Conservation (phyloP, 2,888 invertebrate species). For the Agrochola circellaris region DNA sequence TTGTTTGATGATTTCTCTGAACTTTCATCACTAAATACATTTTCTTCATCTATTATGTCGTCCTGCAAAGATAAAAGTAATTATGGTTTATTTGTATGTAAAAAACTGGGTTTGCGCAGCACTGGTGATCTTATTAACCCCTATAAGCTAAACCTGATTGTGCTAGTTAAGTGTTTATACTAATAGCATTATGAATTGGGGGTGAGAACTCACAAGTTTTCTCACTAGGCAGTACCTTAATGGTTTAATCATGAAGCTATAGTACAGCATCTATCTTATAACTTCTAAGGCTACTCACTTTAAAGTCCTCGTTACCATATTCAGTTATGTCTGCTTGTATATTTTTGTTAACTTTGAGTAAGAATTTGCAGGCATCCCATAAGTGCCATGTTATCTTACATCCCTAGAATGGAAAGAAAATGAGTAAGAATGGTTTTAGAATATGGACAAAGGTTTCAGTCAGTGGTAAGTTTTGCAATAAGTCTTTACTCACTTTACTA, state of each 20-base stretch:
- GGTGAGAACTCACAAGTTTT: background rate
- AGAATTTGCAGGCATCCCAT: constrained; percentile 86
- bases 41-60: constrained; percentile 54
- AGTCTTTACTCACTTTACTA: background rate
- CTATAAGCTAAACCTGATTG: background rate
- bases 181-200: background rate
- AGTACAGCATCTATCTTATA: background rate
- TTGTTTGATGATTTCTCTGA: constrained; percentile 61
- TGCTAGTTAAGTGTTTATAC: background rate
- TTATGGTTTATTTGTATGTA: background rate
- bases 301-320: constrained; percentile 54
- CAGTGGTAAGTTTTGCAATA: background rate
- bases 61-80: constrained; percentile 67
- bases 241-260: background rate
- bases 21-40: constrained; percentile 70
- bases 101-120: background rate
- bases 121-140: background rate
- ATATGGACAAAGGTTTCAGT: background rate
- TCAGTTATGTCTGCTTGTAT: constrained; percentile 49
- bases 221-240: background rate
- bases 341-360: constrained; percentile 79
- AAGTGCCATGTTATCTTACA: constrained; percentile 87
- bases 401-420: constrained; percentile 71
- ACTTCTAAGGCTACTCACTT: constrained; percentile 60
- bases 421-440: background rate